Evolutionary conservation across 37 sponge, comb jelly and placozoan species (phyloP).

Genomic region (Chondrilla cf. caribensis): DNA sequence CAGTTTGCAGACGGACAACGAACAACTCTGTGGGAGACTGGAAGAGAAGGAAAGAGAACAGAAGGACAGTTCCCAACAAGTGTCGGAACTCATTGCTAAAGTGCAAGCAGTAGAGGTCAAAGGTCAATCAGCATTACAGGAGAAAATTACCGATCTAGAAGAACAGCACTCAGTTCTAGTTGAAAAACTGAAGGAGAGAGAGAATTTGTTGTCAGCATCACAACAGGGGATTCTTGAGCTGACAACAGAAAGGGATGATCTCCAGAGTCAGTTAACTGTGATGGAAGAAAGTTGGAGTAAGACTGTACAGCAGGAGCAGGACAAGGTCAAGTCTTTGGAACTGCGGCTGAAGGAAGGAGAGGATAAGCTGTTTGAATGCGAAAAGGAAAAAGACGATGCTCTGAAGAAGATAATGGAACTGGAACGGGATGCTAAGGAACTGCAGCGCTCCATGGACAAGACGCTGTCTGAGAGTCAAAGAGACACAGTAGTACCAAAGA

Average conservation of each 20-base stretch:
- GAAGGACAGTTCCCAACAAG: neutral
- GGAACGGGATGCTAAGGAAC: neutral
- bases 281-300: too few species aligned
- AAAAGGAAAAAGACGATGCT: neutral
- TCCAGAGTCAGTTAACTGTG: too few species aligned
- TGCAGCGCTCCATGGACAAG: neutral
- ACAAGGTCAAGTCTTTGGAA: too few species aligned
- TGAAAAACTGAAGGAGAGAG: neutral
- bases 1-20: neutral
- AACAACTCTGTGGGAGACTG: neutral
- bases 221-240: too few species aligned
- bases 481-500: too few species aligned
- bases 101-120: neutral
- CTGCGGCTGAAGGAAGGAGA: too few species aligned
- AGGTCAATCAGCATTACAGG: too few species aligned
- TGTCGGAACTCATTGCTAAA: neutral
- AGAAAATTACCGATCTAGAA: neutral
- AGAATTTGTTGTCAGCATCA: neutral
- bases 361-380: too few species aligned
- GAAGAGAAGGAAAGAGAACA: neutral
- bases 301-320: too few species aligned
- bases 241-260: too few species aligned
- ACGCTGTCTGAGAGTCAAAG: neutral
- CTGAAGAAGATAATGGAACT: slow-evolving; percentile 11
- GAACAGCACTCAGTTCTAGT: neutral